Percentiles rank a stretch among this genome's conserved stretches.
Evolutionary conservation across 2,888 invertebrate species (phyloP).

Genomic region (Lymantria monacha): DNA sequence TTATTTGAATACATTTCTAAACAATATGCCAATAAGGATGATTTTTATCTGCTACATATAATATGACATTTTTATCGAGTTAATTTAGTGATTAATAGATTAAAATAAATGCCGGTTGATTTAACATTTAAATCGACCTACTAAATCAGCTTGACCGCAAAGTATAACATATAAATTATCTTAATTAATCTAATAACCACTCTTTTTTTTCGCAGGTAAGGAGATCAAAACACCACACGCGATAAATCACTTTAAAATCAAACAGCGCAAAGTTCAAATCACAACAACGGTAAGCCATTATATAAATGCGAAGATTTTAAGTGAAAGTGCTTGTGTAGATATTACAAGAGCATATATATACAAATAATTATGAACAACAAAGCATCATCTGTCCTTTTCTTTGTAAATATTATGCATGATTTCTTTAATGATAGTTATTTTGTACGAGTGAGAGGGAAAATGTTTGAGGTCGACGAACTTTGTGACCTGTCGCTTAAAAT

Average conservation of each 20-base stretch:
- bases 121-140: background rate
- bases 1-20: too few relatives aligned
- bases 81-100: too few relatives aligned
- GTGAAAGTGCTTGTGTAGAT: slow-evolving; percentile 30
- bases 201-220: slow-evolving; percentile 37
- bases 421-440: slow-evolving; percentile 1
- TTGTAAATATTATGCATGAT: slow-evolving; percentile 2
- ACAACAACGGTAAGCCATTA: slow-evolving; percentile 18
- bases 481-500: slow-evolving; percentile 7
- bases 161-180: slow-evolving; percentile 20
- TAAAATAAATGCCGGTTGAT: background rate
- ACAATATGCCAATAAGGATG: too few relatives aligned
- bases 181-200: slow-evolving; percentile 30
- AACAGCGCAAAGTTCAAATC: slow-evolving; percentile 8
- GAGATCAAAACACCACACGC: background rate
- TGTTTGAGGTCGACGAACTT: slow-evolving; percentile 5
- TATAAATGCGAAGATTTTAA: slow-evolving; percentile 17
- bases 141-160: slow-evolving; percentile 6
- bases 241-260: slow-evolving; percentile 3
- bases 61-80: too few relatives aligned
- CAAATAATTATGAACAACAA: slow-evolving; percentile 26
- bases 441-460: slow-evolving; percentile 7
- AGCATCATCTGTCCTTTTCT: slow-evolving; percentile 9
- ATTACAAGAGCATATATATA: slow-evolving; percentile 24
- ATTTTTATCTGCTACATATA: too few relatives aligned